Base-by-base conservation (phyloP, 1,140 invertebrate genomes). In the Drosophila pseudoananassae region DNA sequence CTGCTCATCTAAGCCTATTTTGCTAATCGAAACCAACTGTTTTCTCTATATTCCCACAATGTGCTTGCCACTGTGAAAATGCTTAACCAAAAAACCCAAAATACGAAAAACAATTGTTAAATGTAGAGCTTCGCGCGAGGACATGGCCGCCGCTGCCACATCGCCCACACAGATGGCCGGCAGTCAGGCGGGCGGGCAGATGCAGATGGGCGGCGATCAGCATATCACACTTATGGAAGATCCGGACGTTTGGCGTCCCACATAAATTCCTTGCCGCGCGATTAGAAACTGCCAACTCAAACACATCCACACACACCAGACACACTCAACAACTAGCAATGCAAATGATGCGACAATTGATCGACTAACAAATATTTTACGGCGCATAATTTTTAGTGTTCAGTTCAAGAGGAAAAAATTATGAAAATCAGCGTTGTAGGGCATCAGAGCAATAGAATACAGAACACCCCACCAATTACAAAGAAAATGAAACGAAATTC, bases 201-300 rank as follows among this genome's bases (percentile, higher is more conserved):
- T 92, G 93, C 94, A 92, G 93, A 94, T 93, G 93, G 94, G 93
- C 93, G 94, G 93, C 79, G 93, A 94, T 92, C 94, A 95, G 76
- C 94, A 95, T 92, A 95, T 95, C 78, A 97, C 96, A 70, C 94
- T 97, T 58, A 97, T 97, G 96, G 96, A 97, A 93, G 96, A 97
- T 93, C 96, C 96, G 47, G 96, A 97, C 93, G 96, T 97, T 78
- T 97, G 96, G 96, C 95, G 96, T 92, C 96, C 96, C 89, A 97
- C 96, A 94, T 97, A 97, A 96, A 93, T 92, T 45, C 68, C 50
- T 56, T 57, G 82, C 10, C 40, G 57, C 65, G 74, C 43, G 54
- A 60, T 69, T 69, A 80, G 59, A 70, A 81, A 84, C 84, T 84
- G 85, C 80, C 79, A 90, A 83, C 78, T 53, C 46, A 9, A 5